Base-by-base conservation (phyloP, 2,888 invertebrate genomes). In the Cerceris rybyensis region DNA sequence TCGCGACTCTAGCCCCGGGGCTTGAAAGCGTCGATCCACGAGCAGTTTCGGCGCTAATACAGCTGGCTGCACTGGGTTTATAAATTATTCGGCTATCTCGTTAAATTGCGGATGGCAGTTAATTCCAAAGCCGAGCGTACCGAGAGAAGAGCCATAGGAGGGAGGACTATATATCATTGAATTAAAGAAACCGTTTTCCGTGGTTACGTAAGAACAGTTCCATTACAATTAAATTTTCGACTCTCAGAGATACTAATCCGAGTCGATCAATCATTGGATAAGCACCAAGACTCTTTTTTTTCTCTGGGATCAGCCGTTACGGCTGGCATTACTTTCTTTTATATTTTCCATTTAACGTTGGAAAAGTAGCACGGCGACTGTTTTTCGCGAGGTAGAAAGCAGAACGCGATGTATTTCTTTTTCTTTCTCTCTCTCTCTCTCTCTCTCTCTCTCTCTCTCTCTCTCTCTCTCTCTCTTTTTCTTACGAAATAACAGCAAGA, bases 191-290 rank as follows among this genome's bases (percentile, higher is more conserved):
- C 59, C 1, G 5, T 59, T 69, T 42, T 17, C 16, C 39, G 49
- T 17, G 9, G 4, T 5, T 52, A 1, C 7, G 4, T 13, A 49
- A 66, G 54, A 57, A 50, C n/a, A 16, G 9, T n/a, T 9, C 17
- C 14, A 39, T 50, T 52, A 11, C 59, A 68, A 71, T 75, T 71
- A 57, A 75, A 66, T 75, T 75, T 71, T 71, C 41, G 17, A 7
- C 41, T 17, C 42, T 7, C 11, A 14, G n/a, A 14, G n/a, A 60
- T 55, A 17, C 6, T 13, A 46, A 74, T 64, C 59, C 54, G 6
- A 49, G 9, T 9, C 39, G 55, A 58, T 71, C 66, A 61, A 75
- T 61, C 61, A 41, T 39, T 16, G 67, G 58, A 67, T 58, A 67
- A 67, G 49, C 17, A 49, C 57, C 49, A 14, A 9, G 16, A n/a